These are phyloP conservation scores for Oreotragus oreotragus DNA, from an alignment of 2,113 vertebrate species.

Conservation along the genomic window DNA sequence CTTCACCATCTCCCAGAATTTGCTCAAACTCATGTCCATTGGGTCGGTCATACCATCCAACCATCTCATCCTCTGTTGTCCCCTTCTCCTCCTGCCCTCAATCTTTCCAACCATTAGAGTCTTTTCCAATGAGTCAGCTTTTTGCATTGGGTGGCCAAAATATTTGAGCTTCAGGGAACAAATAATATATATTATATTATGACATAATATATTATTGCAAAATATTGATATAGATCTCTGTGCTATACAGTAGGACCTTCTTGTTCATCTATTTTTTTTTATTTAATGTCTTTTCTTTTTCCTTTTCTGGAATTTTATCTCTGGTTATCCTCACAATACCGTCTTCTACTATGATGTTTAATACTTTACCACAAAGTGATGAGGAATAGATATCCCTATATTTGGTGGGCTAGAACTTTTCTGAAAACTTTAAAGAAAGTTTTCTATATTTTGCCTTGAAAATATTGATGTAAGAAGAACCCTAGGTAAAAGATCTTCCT, in stretches of 20 bases:
- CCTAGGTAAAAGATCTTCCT: background rate
- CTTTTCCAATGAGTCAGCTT: background rate
- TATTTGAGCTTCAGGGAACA: background rate
- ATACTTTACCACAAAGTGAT: background rate
- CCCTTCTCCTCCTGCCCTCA: background rate
- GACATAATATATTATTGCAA: background rate
- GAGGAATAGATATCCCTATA: background rate
- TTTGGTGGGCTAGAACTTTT: background rate
- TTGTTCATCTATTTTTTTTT: background rate
- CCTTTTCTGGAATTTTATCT: background rate
- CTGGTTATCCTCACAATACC: background rate
- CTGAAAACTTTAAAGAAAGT: background rate
- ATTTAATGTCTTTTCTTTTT: background rate
- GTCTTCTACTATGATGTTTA: background rate
- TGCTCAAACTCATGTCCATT: background rate
- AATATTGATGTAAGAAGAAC: background rate
- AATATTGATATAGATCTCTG: background rate
- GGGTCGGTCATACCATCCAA: background rate
- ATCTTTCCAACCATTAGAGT: accelerated
- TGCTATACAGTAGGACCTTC: background rate
- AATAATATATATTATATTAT: background rate
- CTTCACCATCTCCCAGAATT: background rate
- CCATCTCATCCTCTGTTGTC: background rate
- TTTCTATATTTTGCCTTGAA: background rate
- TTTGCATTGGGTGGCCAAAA: background rate